phyloP scores from a whole-genome alignment of 2,888 invertebrate genomes.

The Orchestes rusci region DNA sequence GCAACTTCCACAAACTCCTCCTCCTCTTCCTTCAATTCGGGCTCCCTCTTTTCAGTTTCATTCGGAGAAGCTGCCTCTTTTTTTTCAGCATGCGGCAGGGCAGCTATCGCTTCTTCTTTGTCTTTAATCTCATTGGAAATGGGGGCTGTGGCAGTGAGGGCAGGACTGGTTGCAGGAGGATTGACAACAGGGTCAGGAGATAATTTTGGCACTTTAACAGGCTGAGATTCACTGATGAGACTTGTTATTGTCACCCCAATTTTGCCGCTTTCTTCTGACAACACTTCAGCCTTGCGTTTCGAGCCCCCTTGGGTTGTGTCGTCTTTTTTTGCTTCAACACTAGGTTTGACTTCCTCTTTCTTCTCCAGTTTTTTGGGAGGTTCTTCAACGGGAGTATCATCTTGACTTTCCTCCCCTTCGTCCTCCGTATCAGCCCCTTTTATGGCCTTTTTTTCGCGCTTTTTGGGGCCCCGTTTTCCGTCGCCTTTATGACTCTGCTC shows the following conservation, averaged over 20 bases:
- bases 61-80: slow-evolving; percentile 39
- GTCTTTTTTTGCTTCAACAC: too few relatives aligned
- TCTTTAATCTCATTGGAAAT: too few relatives aligned
- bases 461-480: slow-evolving; percentile 59
- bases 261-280: slow-evolving; percentile 80
- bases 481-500: slow-evolving; percentile 62
- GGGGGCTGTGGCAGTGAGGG: too few relatives aligned
- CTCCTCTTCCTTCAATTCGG: too few relatives aligned
- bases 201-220: too few relatives aligned
- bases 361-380: slow-evolving; percentile 34
- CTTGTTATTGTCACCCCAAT: slow-evolving; percentile 89
- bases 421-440: slow-evolving; percentile 44
- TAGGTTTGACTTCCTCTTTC: too few relatives aligned
- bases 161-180: too few relatives aligned
- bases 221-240: slow-evolving; percentile 55
- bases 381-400: slow-evolving; percentile 32
- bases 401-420: slow-evolving; percentile 43
- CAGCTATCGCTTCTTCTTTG: slow-evolving; percentile 28
- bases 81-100: slow-evolving; percentile 38
- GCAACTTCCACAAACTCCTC: slow-evolving; percentile 43
- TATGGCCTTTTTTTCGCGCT: slow-evolving; percentile 48
- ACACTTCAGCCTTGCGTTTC: slow-evolving; percentile 80
- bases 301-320: too few relatives aligned
- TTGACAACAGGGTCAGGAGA: too few relatives aligned
- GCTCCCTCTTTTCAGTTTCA: slow-evolving; percentile 35